These are phyloP conservation scores for Amblyopsis hoosieri DNA, from an alignment of 2,797 vertebrate genomes.

Conservation along the genomic window DNA sequence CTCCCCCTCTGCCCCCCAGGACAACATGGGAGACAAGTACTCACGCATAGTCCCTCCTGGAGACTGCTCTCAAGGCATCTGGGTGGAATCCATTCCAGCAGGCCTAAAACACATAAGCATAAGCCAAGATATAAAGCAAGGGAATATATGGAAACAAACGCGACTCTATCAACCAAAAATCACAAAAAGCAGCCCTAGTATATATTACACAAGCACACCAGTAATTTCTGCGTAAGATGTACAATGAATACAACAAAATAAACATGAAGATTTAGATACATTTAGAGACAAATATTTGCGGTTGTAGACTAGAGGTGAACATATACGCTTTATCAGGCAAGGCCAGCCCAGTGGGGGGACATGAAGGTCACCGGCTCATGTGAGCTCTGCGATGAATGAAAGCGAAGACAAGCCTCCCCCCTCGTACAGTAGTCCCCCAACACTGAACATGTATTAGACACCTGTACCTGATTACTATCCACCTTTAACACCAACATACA, in stretches of 20 bases:
- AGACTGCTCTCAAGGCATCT: conserved; percentile 78
- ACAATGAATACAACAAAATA: too few species aligned
- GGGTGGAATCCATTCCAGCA: conserved; percentile 85
- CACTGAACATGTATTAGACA: not conserved
- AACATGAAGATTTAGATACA: too few species aligned
- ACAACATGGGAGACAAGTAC: conserved; percentile 54
- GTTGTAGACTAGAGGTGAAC: too few species aligned
- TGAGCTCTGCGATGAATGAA: not conserved
- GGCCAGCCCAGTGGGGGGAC: too few species aligned
- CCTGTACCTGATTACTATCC: not conserved
- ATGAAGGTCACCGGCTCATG: conserved; percentile 57
- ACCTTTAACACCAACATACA: too few species aligned
- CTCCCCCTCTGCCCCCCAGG: too few species aligned
- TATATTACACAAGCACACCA: too few species aligned
- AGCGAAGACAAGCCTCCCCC: not conserved
- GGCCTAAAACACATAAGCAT: conserved; percentile 67
- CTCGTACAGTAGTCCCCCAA: not conserved
- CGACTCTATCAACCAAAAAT: not conserved
- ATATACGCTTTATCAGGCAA: too few species aligned
- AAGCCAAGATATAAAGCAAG: not conserved
- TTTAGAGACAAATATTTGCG: too few species aligned
- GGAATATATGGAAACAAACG: not conserved
- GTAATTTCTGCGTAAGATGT: too few species aligned
- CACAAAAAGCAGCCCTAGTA: too few species aligned
- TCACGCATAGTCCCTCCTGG: conserved; percentile 90